Percentiles rank a stretch among this genome's conserved stretches.
phyloP scores from a whole-genome alignment of 2,797 vertebrate genomes.

The Hozukius guyotensis region DNA sequence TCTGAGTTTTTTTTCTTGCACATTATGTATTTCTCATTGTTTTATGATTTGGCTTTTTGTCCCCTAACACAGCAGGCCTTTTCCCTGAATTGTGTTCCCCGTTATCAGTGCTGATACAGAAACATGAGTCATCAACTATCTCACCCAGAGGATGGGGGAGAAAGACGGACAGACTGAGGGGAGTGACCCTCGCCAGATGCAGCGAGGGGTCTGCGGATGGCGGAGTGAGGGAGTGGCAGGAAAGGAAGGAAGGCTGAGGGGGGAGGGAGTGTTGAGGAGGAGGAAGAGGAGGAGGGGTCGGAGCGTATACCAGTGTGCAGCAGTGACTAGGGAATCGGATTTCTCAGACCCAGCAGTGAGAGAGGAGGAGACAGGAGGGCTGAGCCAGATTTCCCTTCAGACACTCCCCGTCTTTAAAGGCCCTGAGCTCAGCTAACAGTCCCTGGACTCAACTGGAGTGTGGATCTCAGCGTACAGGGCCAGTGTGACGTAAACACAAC shows the following conservation, averaged over 20 bases:
- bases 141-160: not conserved
- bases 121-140: not conserved
- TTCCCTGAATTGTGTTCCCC: slow-evolving; percentile 32
- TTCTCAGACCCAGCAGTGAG: slow-evolving; percentile 46
- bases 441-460: slow-evolving; percentile 29
- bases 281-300: slow-evolving; percentile 19
- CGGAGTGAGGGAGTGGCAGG: slow-evolving; percentile 55
- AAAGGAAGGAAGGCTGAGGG: slow-evolving; percentile 52
- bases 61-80: not conserved
- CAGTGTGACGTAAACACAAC: not conserved
- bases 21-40: slow-evolving; percentile 1
- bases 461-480: slow-evolving; percentile 13
- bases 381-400: slow-evolving; percentile 42
- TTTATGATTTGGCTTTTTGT: not conserved
- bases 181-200: slow-evolving; percentile 10
- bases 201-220: slow-evolving; percentile 5
- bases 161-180: not conserved
- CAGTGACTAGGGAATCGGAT: slow-evolving; percentile 56
- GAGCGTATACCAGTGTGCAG: slow-evolving; percentile 42
- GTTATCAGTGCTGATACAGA: slow-evolving; percentile 32
- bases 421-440: slow-evolving; percentile 36
- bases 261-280: not conserved
- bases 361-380: slow-evolving; percentile 47
- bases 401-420: slow-evolving; percentile 55
- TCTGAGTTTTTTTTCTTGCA: not conserved